Conservation (phyloP, 2,113 vertebrate genomes). For the Bos javanicus region DNA sequence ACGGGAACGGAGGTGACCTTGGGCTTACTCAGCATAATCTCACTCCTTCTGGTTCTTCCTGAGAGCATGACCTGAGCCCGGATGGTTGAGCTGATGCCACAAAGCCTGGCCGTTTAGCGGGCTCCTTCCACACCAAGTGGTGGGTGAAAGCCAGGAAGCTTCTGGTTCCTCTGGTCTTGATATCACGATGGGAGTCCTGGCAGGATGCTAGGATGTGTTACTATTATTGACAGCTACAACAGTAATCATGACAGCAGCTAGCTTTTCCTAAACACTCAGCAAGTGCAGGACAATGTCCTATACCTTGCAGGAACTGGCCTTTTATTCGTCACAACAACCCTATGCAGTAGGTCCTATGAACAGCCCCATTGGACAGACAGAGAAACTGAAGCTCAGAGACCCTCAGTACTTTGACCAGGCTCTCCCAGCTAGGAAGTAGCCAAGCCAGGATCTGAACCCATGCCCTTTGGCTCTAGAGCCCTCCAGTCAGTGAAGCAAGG, state of each 20-base stretch:
- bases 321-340: background rate
- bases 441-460: background rate
- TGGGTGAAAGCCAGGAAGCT: background rate
- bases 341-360: background rate
- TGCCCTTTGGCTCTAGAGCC: background rate
- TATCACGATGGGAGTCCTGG: too few relatives aligned
- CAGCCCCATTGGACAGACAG: background rate
- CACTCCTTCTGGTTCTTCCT: background rate
- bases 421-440: background rate
- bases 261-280: background rate
- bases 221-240: background rate
- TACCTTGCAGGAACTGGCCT: background rate
- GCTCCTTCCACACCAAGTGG: background rate
- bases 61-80: background rate
- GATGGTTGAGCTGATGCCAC: background rate
- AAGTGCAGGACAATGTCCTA: background rate
- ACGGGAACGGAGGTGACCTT: background rate
- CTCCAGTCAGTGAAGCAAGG: background rate
- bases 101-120: background rate
- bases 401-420: fast-evolving
- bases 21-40: background rate
- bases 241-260: background rate
- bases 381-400: background rate
- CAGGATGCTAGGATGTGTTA: background rate
- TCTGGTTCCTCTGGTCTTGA: background rate